Conservation (phyloP, 2,113 vertebrate genomes). For the Cinclus cinclus region DNA sequence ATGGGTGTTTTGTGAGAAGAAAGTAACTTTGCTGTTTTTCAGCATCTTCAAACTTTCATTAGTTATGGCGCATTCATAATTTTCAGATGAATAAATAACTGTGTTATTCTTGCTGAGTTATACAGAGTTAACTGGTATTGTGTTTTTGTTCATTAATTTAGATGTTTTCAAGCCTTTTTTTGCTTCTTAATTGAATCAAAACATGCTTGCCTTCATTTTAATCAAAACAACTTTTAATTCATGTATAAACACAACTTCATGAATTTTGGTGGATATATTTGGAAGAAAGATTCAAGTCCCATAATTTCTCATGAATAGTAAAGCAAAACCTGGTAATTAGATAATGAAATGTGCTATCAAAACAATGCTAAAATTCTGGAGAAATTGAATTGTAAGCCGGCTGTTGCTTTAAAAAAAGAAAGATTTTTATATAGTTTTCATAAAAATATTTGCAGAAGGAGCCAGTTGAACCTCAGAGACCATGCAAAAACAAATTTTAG, state of each 20-base stretch:
- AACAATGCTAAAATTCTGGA: neutral
- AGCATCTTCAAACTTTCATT: neutral
- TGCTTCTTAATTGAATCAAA: neutral
- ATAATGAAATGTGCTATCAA: slow-evolving; percentile 4
- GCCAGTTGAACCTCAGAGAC: neutral
- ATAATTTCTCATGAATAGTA: neutral
- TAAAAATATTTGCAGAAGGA: neutral
- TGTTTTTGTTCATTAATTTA: neutral
- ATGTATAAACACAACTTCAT: neutral
- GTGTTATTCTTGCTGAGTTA: neutral
- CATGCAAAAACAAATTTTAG: neutral
- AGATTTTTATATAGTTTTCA: neutral
- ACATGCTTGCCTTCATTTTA: neutral
- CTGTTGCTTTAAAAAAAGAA: neutral
- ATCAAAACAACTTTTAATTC: neutral
- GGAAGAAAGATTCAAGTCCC: neutral
- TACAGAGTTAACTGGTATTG: neutral
- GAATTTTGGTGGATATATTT: slow-evolving; percentile 8
- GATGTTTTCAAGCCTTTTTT: neutral
- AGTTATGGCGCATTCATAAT: neutral
- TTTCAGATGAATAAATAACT: neutral
- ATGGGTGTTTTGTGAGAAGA: neutral
- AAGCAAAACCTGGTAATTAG: neutral
- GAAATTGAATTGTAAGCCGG: neutral
- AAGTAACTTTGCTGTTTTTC: neutral